phyloP scores from a whole-genome alignment of 1,140 invertebrate genomes.

The Drosophila santomea region DNA sequence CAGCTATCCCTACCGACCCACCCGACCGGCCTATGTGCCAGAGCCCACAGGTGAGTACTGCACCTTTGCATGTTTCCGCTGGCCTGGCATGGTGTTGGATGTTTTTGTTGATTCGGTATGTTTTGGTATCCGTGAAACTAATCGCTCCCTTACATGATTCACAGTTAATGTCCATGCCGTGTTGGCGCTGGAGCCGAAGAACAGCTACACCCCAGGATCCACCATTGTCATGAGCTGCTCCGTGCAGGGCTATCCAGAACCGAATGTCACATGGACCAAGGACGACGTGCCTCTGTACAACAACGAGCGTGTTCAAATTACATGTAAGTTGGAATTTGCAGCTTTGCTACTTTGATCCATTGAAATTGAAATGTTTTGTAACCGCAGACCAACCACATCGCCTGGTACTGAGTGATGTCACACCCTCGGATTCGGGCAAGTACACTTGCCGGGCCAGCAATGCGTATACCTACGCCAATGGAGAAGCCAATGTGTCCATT shows the following conservation, averaged over 20 bases:
- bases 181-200: slow-evolving; percentile 85
- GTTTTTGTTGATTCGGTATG: neutral
- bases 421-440: slow-evolving; percentile 89
- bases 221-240: slow-evolving; percentile 90
- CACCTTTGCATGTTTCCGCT: slow-evolving; percentile 43
- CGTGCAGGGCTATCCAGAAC: slow-evolving; percentile 91
- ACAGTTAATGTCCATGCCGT: slow-evolving; percentile 88
- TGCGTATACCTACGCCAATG: slow-evolving; percentile 87
- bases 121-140: neutral
- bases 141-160: slow-evolving; percentile 9
- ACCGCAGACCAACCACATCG: slow-evolving; percentile 86
- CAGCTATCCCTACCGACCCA: slow-evolving; percentile 85
- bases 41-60: slow-evolving; percentile 64
- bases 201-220: slow-evolving; percentile 87
- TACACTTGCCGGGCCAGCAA: slow-evolving; percentile 93
- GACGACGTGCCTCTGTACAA: slow-evolving; percentile 86
- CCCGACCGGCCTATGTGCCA: slow-evolving; percentile 66
- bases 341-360: neutral
- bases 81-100: slow-evolving; percentile 35
- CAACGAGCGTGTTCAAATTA: slow-evolving; percentile 72
- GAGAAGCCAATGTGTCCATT: slow-evolving; percentile 88
- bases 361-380: neutral
- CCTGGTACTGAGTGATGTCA: slow-evolving; percentile 88
- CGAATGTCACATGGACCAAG: slow-evolving; percentile 92
- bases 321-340: slow-evolving; percentile 37